Evolutionary conservation across 2,888 invertebrate genomes (phyloP), one percentile per base, ranked within the genome.

Genomic region (Bedellia somnulentella): DNA sequence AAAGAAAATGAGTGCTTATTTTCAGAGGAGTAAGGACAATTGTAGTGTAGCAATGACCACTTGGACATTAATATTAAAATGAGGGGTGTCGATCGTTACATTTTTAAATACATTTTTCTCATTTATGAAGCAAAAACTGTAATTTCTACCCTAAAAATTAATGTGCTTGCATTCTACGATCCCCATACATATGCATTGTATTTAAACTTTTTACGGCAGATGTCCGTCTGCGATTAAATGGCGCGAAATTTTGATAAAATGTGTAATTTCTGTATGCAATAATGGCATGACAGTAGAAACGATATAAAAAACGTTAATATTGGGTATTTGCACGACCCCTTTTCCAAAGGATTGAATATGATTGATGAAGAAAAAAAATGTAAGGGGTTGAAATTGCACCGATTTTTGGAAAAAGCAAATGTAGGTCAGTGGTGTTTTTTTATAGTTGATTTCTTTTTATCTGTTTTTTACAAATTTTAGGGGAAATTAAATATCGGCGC

Each of bases 121-220:
- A 34, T 36, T 63, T 56, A 53, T 44, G 18, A 47, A 43, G 46
- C 59, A 62, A 73, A 71, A 73, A 68, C 57, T 54, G 40, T 50
- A 45, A 50, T 57, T 63, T 64, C 57, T 18, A 61, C 70, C 73
- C 68, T 62, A 70, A 75, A 75, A 73, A 64, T 62, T 60, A 56
- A 71, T 67, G 63, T 66, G 53, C 50, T 46, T 16, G 40, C 32
- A 17, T 47, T 47, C 44, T 34, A 54, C 9, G 9, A 51, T 50
- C 67, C 70, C 70, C 66, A n/a, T n/a, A n/a, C 68, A 73, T 73
- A 73, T 73, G 68, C 68, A 71, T 73, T 75, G 73, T 68, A 52
- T 51, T 58, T 56, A 59, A 64, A 44, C 38, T 42, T 48, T 46
- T 67, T 70, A 41, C 54, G 54, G 62, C 75, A 75, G 71, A 71